Conservation (phyloP, 2,113 vertebrate species). For the Pampusana beccarii region DNA sequence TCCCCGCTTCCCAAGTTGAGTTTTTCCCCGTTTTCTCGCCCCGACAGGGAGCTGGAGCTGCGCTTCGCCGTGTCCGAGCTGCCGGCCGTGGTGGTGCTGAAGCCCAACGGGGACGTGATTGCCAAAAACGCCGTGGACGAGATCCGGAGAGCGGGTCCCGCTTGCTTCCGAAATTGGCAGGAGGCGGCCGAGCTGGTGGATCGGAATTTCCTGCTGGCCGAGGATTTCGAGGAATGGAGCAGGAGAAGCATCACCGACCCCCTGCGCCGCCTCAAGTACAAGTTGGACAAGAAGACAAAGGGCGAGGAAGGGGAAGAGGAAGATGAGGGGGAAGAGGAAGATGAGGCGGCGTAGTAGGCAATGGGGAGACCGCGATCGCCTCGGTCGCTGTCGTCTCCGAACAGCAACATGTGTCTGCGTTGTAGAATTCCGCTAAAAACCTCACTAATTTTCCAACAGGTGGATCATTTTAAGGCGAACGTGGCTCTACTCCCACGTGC, state of each 20-base stretch:
- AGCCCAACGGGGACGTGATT: constrained; percentile 84
- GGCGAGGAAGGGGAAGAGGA: background rate
- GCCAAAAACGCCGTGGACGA: constrained; percentile 79
- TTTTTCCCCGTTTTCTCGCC: background rate
- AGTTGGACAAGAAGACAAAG: constrained; percentile 64
- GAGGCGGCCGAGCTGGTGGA: constrained; percentile 87
- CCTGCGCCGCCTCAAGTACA: constrained; percentile 85
- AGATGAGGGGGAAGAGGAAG: background rate
- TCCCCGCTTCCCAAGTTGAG: background rate
- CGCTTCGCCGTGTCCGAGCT: constrained; percentile 80
- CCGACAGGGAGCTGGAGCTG: constrained; percentile 81
- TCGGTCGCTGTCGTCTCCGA: background rate
- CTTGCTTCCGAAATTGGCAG: constrained; percentile 88
- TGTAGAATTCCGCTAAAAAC: background rate
- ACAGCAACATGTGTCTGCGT: too few relatives aligned
- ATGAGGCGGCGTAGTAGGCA: background rate
- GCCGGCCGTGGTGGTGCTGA: constrained; percentile 88
- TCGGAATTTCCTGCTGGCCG: constrained; percentile 82
- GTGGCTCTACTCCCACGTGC: background rate
- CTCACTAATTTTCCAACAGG: background rate
- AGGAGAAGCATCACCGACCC: constrained; percentile 82
- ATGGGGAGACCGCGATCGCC: too few relatives aligned
- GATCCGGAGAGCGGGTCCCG: constrained; percentile 76
- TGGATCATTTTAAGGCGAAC: background rate
- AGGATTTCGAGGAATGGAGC: constrained; percentile 78